These are phyloP conservation scores for Diadegma fenestrale DNA, from an alignment of 2,888 invertebrate species.

Conservation along the genomic window DNA sequence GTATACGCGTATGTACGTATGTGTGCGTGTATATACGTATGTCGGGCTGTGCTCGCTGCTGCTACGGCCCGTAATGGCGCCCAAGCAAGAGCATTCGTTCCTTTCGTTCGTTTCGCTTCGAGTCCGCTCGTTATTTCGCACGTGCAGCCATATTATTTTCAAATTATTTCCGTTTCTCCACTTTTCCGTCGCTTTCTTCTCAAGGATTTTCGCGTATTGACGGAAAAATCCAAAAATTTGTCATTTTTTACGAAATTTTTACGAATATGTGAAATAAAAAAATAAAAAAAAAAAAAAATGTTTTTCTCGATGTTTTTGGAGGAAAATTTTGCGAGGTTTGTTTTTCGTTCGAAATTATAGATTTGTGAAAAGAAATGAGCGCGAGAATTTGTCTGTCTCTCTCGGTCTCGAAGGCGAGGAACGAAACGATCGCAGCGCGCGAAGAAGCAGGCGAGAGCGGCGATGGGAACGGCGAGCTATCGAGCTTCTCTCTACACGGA, in stretches of 20 bases:
- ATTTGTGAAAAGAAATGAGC: too few species aligned
- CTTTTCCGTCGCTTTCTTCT: neutral
- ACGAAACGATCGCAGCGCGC: constrained; percentile 71
- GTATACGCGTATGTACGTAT: neutral
- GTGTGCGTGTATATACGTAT: constrained; percentile 1
- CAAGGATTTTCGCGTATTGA: too few species aligned
- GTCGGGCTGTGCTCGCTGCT: constrained; percentile 35
- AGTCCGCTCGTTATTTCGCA: constrained; percentile 65
- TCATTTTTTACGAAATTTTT: neutral
- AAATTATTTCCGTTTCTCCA: neutral
- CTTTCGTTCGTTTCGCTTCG: constrained; percentile 63
- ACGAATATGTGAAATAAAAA: too few species aligned
- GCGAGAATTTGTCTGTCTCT: constrained; percentile 9
- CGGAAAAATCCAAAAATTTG: neutral
- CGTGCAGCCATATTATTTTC: constrained; percentile 65
- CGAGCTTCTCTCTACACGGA: constrained; percentile 66
- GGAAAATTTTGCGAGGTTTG: too few species aligned
- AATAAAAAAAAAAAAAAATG: too few species aligned
- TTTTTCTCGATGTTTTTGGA: neutral
- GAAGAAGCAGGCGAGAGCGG: constrained; percentile 61
- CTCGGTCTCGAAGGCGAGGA: constrained; percentile 66
- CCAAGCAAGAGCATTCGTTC: constrained; percentile 63
- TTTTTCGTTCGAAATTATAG: too few species aligned
- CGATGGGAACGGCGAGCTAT: constrained; percentile 69
- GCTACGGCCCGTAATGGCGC: constrained; percentile 65